These are phyloP conservation scores for Somateria mollissima DNA, from an alignment of 2,797 vertebrate genomes.

Conservation along the genomic window DNA sequence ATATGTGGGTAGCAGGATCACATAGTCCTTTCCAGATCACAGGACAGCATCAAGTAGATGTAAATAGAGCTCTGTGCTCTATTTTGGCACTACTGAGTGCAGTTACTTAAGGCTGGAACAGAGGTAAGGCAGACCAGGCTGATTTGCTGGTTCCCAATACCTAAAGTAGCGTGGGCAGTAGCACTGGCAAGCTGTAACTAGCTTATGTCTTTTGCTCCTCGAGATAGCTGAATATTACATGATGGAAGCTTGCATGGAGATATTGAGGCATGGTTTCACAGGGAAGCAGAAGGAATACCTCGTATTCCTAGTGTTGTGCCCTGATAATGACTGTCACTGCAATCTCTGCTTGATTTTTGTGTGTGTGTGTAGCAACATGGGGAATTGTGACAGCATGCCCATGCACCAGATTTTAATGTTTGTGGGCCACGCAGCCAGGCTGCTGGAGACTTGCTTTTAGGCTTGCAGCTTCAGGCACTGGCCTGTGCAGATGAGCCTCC, in stretches of 20 bases:
- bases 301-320: not conserved
- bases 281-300: not conserved
- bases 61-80: not conserved
- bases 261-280: not conserved
- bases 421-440: not conserved
- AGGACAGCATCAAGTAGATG: not conserved
- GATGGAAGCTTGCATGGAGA: not conserved
- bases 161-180: not conserved
- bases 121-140: not conserved
- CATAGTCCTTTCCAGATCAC: not conserved
- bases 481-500: not conserved
- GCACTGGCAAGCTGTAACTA: not conserved
- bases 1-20: not conserved
- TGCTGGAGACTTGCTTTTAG: not conserved
- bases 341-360: not conserved
- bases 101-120: not conserved
- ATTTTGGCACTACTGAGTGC: not conserved
- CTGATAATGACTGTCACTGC: accelerated
- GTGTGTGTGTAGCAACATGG: not conserved
- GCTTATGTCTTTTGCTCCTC: not conserved
- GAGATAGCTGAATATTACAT: not conserved
- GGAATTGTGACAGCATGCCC: not conserved
- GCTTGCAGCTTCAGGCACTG: not conserved
- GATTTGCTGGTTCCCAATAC: not conserved
- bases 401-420: not conserved